A percentile compares a stretch with the other conserved stretches of the same genome.
These are phyloP conservation scores for Physeter macrocephalus DNA, from an alignment of 2,113 vertebrate species.

Conservation along the genomic window DNA sequence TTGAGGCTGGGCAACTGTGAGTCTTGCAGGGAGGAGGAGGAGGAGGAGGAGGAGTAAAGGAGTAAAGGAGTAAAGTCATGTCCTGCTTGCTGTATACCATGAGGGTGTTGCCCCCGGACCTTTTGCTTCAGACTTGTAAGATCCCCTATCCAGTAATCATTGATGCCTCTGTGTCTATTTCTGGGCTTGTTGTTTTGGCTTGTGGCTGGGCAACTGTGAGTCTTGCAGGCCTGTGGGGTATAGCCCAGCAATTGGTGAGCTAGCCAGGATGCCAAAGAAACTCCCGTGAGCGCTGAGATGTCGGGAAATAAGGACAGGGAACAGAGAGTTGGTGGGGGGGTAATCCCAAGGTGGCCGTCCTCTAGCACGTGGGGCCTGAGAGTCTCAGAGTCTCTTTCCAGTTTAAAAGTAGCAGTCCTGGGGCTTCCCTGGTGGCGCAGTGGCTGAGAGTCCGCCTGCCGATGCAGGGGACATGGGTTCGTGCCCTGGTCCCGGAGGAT, in stretches of 20 bases:
- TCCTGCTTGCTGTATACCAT: too few relatives aligned
- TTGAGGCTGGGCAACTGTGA: not conserved
- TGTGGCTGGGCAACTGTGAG: not conserved
- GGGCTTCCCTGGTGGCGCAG: too few relatives aligned
- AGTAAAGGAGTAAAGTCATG: rapidly evolving
- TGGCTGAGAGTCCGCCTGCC: too few relatives aligned
- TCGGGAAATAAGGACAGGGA: not conserved
- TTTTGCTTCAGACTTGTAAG: not conserved
- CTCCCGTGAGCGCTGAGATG: not conserved
- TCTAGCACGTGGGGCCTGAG: too few relatives aligned
- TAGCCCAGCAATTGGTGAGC: not conserved
- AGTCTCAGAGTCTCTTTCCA: not conserved
- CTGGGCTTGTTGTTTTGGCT: not conserved
- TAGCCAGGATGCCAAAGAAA: not conserved
- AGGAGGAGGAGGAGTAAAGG: too few relatives aligned
- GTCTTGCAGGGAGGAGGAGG: too few relatives aligned
- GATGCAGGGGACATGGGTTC: too few relatives aligned
- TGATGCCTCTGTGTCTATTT: not conserved
- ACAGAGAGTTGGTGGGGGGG: not conserved
- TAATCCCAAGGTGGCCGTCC: not conserved
- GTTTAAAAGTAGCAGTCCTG: not conserved
- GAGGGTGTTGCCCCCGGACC: not conserved
- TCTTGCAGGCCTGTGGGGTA: not conserved
- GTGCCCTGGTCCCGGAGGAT: rapidly evolving
- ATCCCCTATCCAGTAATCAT: not conserved